Evolutionary conservation across 2,113 vertebrate genomes (phyloP).

Genomic region (Machaerirhynchus nigripectus): DNA sequence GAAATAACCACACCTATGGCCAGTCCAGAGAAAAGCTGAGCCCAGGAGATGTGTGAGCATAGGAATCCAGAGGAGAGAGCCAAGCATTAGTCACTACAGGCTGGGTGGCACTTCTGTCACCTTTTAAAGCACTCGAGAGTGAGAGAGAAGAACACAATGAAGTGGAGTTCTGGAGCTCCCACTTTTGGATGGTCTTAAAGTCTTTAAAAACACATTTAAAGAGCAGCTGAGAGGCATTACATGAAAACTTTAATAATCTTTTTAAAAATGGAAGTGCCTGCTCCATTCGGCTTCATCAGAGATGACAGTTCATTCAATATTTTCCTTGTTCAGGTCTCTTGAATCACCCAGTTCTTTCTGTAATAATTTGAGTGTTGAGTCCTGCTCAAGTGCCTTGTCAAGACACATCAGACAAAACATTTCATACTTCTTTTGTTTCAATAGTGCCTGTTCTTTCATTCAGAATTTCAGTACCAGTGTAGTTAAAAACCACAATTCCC

Average conservation of each 20-base stretch:
- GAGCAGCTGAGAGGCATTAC: not conserved
- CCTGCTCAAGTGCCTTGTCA: not conserved
- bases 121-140: not conserved
- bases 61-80: not conserved
- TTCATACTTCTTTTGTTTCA: not conserved
- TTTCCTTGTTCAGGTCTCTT: not conserved
- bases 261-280: not conserved
- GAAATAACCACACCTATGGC: not conserved
- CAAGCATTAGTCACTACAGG: not conserved
- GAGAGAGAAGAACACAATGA: not conserved
- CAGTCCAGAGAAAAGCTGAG: not conserved
- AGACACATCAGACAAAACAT: not conserved
- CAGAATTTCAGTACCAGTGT: not conserved
- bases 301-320: constrained; percentile 23
- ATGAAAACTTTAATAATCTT: not conserved
- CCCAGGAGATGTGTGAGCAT: not conserved
- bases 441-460: not conserved
- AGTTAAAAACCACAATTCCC: not conserved
- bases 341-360: not conserved
- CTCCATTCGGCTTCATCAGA: not conserved
- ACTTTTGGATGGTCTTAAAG: not conserved
- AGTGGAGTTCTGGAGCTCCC: not conserved
- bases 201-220: not conserved
- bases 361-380: not conserved
- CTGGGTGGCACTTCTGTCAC: not conserved